phyloP scores from a whole-genome alignment of 1,140 invertebrate genomes.

The Bilobella aurantiaca region DNA sequence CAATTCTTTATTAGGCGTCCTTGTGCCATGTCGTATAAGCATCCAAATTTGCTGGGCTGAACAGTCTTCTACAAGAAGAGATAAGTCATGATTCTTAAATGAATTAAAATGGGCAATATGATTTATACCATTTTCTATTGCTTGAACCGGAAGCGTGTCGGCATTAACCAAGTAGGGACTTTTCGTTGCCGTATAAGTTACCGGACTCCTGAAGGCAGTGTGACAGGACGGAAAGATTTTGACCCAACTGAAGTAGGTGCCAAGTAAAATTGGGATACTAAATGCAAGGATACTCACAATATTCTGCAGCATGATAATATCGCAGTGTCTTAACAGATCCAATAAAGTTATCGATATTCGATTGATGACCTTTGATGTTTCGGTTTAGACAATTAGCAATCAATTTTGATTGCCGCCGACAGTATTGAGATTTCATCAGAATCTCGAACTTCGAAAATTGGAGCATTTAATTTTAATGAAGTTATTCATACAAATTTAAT shows the following conservation, averaged over 20 bases:
- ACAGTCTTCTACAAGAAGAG: constrained; percentile 46
- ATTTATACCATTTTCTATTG: not conserved
- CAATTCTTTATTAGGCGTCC: constrained; percentile 49
- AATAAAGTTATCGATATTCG: too few species aligned
- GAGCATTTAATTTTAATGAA: too few species aligned
- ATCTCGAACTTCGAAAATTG: too few species aligned
- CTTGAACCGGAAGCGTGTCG: not conserved
- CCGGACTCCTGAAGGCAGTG: not conserved
- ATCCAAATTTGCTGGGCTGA: constrained; percentile 51
- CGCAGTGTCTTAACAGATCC: too few species aligned
- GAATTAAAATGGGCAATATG: too few species aligned
- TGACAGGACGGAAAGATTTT: not conserved
- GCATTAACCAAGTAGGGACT: not conserved
- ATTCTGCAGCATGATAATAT: not conserved
- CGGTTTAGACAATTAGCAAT: too few species aligned
- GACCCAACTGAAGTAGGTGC: not conserved
- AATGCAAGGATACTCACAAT: not conserved
- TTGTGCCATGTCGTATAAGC: constrained; percentile 55
- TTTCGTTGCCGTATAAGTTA: not conserved
- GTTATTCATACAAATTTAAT: too few species aligned
- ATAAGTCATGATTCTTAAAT: too few species aligned
- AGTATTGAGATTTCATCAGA: too few species aligned
- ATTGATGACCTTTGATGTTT: too few species aligned
- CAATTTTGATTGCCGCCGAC: too few species aligned
- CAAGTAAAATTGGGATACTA: not conserved